phyloP scores from a whole-genome alignment of 1,140 invertebrate genomes.

The Cotesia chilonis region DNA sequence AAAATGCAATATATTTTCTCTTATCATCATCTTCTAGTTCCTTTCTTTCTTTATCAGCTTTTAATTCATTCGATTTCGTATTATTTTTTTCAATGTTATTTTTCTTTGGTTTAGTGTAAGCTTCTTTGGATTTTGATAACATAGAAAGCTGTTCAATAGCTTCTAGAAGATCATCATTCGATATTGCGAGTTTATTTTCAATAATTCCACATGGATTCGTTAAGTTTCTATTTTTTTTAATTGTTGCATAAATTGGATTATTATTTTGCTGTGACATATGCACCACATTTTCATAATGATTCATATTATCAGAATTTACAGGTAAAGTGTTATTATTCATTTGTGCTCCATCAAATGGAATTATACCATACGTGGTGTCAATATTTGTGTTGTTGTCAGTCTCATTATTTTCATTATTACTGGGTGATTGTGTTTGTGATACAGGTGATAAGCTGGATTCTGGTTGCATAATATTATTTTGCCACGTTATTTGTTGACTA shows the following conservation, averaged over 20 bases:
- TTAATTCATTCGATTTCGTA: conserved; percentile 65
- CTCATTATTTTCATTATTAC: conserved; percentile 55
- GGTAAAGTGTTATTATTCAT: conserved; percentile 37
- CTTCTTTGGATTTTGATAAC: conserved; percentile 58
- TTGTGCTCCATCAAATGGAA: conserved; percentile 45
- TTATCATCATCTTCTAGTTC: conserved; percentile 56
- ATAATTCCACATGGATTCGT: conserved; percentile 54
- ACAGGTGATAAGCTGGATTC: conserved; percentile 48
- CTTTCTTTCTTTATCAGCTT: conserved; percentile 58
- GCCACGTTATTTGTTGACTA: conserved; percentile 49
- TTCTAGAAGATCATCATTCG: conserved; percentile 64
- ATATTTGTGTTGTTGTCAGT: conserved; percentile 14
- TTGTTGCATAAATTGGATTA: conserved; percentile 46
- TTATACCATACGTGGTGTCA: conserved; percentile 42
- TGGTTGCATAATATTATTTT: conserved; percentile 36
- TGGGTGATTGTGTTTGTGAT: conserved; percentile 45
- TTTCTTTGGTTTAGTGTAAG: conserved; percentile 55
- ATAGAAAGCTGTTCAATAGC: conserved; percentile 62
- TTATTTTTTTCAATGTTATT: conserved; percentile 64
- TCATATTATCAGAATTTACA: conserved; percentile 54
- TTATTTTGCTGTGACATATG: conserved; percentile 38
- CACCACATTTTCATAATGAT: conserved; percentile 57
- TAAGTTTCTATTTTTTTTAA: conserved; percentile 47
- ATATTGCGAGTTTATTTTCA: conserved; percentile 65
- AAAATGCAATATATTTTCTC: conserved; percentile 60